Evolutionary conservation across 2,113 vertebrate species (phyloP), one percentile per base, ranked within the genome.

Genomic region (Ameiurus melas): DNA sequence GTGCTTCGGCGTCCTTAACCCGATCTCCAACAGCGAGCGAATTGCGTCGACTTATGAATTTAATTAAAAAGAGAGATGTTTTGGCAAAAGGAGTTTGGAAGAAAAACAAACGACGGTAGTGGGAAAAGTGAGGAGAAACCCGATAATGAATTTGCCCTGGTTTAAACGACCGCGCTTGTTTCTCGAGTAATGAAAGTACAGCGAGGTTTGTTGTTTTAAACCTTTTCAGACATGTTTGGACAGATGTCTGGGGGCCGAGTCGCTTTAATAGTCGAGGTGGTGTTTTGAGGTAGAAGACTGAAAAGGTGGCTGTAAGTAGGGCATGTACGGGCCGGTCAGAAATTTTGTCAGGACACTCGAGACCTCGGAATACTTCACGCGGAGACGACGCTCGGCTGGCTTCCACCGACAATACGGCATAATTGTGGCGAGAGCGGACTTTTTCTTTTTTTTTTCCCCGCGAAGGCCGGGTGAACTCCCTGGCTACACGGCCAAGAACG

Each of bases 171-270:
- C 80, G 80, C 83, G 73, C 60, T 83, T 87, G 91, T 88, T 87
- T 85, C 87, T 84, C 8, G 33, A 83, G 81, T 86, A 89, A 91
- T 89, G 88, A 90, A 92, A 90, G 57, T 83, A 70, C 16, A 71
- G 88, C 60, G 10, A 43, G 71, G 86, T 90, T 89, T 92, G 84
- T 88, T 88, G 83, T 89, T 91, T 91, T 85, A 89, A 90, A 91
- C 88, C 58, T 88, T 91, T 89, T 88, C 88, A 90, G 86, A 90
- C 89, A 92, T 90, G 88, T 92, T 91, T 92, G 81, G 78, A 91
- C 91, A 92, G 89, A 92, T 92, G 90, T 92, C 85, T 85, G 62
- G 77, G 73, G 82, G 80, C 86, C 60, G 81, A 82, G 75, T 80
- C 51, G 25, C 55, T 82, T 81, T 87, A 85, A 77, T 79, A 3